Conservation (phyloP, 1,140 invertebrate genomes). For the Trachelipus rathkii region DNA sequence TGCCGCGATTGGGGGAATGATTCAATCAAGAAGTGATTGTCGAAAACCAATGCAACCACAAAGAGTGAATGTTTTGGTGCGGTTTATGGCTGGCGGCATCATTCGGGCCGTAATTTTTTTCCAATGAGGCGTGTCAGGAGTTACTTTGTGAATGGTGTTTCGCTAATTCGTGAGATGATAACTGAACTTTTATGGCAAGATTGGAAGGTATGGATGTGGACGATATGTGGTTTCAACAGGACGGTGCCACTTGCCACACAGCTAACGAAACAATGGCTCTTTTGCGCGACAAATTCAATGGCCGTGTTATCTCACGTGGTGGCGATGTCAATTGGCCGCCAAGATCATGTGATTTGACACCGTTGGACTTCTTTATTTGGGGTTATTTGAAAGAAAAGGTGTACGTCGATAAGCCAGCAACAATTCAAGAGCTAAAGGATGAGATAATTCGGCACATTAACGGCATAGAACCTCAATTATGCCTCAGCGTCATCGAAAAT, state of each 20-base stretch:
- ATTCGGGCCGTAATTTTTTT: conserved; percentile 18
- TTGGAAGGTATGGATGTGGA: conserved; percentile 31
- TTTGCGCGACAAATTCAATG: neutral
- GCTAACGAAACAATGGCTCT: conserved; percentile 21
- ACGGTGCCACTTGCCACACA: conserved; percentile 40
- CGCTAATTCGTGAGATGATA: conserved; percentile 41
- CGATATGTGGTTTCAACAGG: conserved; percentile 45
- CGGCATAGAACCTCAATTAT: too few species aligned
- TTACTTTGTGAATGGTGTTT: conserved; percentile 32
- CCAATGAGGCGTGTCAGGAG: conserved; percentile 11
- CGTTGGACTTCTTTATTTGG: too few species aligned
- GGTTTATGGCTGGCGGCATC: neutral
- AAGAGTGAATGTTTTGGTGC: conserved; percentile 1
- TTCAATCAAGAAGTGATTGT: conserved; percentile 4
- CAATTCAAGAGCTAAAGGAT: conserved; percentile 16
- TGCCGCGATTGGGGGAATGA: conserved; percentile 11
- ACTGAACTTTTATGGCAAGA: conserved; percentile 36
- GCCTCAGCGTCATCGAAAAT: too few species aligned
- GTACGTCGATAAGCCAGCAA: conserved; percentile 12
- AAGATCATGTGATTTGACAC: too few species aligned
- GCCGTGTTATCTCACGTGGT: too few species aligned
- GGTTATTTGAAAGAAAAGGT: neutral
- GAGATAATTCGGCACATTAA: neutral
- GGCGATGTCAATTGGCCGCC: too few species aligned
- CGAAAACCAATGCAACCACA: neutral